A percentile compares a stretch with the other conserved stretches of the same genome.
Conservation (phyloP, 35 echinoderm and acorn worm genomes). For the Heliocidaris tuberculata region DNA sequence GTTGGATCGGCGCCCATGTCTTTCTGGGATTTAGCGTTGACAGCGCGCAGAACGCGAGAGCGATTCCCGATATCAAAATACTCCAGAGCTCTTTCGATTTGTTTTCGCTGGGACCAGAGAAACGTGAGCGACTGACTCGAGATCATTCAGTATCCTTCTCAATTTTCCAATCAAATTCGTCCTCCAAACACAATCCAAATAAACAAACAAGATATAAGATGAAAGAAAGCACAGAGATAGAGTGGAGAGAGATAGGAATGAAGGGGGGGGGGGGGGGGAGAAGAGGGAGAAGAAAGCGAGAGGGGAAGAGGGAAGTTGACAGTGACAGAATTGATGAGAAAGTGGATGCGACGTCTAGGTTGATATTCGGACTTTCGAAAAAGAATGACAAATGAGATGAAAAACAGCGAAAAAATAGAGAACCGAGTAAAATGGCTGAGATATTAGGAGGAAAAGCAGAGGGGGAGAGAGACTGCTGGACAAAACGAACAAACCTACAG, state of each 20-base stretch:
- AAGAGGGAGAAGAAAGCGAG: neutral
- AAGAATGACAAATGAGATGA: neutral
- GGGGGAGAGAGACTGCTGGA: too few relatives aligned
- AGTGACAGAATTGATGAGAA: neutral
- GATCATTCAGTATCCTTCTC: conserved; percentile 2
- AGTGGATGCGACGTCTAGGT: neutral
- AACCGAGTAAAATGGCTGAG: too few relatives aligned
- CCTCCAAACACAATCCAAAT: neutral
- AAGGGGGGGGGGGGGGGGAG: neutral
- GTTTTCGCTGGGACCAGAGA: neutral
- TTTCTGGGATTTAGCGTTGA: neutral
- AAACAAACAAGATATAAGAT: neutral
- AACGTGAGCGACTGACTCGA: neutral
- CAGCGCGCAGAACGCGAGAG: neutral
- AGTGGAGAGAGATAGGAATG: neutral
- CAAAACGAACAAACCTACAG: too few relatives aligned
- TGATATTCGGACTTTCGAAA: neutral
- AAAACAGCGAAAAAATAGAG: too few relatives aligned
- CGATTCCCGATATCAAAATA: neutral
- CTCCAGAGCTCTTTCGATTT: neutral
- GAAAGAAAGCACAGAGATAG: neutral
- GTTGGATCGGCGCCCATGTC: neutral
- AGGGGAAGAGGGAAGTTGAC: neutral
- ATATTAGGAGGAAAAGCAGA: too few relatives aligned
- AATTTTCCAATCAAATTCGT: conserved; percentile 18